Conservation (phyloP, 2,888 invertebrate species). For the Copidosoma aretas region DNA sequence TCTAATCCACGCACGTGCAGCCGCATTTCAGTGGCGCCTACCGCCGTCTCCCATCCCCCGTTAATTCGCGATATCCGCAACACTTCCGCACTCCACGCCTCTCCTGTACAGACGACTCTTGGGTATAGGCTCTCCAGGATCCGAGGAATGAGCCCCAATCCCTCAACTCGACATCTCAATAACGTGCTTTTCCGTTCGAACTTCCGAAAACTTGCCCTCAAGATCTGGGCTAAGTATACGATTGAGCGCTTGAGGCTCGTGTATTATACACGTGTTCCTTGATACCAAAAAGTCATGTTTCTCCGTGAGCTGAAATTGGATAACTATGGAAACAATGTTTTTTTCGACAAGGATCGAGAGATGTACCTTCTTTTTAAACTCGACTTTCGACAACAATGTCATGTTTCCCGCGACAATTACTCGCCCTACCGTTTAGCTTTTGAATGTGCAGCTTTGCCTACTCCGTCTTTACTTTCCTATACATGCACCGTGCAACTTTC, state of each 20-base stretch:
- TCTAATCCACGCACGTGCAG: too few relatives aligned
- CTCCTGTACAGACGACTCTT: background rate
- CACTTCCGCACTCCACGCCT: slow-evolving; percentile 35
- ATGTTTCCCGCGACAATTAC: too few relatives aligned
- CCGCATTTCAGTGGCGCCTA: too few relatives aligned
- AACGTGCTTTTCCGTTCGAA: slow-evolving; percentile 41
- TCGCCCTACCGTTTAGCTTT: too few relatives aligned
- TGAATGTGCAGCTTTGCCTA: too few relatives aligned
- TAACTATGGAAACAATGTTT: too few relatives aligned
- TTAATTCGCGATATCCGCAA: slow-evolving; percentile 41
- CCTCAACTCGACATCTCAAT: slow-evolving; percentile 56
- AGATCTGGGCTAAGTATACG: background rate
- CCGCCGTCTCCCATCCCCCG: slow-evolving; percentile 10
- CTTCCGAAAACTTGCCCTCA: background rate
- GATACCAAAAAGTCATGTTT: background rate
- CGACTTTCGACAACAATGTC: too few relatives aligned
- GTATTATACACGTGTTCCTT: background rate
- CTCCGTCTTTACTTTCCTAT: too few relatives aligned
- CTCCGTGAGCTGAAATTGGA: background rate
- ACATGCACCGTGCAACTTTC: too few relatives aligned
- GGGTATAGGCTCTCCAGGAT: slow-evolving; percentile 10
- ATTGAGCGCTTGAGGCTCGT: background rate
- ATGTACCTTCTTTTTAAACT: too few relatives aligned
- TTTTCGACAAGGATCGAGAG: too few relatives aligned
- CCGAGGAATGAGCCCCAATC: slow-evolving; percentile 47